A percentile compares a stretch with the other conserved stretches of the same genome.
These are phyloP conservation scores for Andrena bicolor DNA, from an alignment of 2,888 invertebrate genomes.

Conservation along the genomic window DNA sequence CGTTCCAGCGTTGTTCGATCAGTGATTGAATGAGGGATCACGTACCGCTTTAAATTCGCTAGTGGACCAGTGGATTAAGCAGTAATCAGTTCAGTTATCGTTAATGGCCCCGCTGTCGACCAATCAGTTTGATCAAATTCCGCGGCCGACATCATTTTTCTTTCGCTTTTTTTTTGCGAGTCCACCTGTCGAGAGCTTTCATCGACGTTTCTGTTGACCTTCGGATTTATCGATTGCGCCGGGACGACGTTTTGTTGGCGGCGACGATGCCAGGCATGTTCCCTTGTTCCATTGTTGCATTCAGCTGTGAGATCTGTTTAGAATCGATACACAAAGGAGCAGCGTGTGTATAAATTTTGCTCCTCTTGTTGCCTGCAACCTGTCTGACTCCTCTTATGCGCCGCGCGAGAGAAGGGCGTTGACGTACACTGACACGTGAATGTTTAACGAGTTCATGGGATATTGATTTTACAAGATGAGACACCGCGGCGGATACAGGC, in stretches of 20 bases:
- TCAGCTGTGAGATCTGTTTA: constrained; percentile 40
- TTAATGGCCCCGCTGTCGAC: neutral
- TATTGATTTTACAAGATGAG: constrained; percentile 38
- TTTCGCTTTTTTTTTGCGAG: constrained; percentile 18
- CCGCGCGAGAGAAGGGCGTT: neutral
- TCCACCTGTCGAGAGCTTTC: neutral
- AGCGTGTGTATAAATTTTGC: constrained; percentile 18
- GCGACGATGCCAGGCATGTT: neutral
- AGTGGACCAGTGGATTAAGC: constrained; percentile 46
- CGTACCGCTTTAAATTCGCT: constrained; percentile 71
- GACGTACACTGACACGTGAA: neutral
- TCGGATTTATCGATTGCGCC: constrained; percentile 29
- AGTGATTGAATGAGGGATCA: constrained; percentile 74
- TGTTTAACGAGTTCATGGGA: constrained; percentile 34
- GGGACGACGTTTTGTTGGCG: constrained; percentile 17
- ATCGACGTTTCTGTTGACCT: constrained; percentile 23
- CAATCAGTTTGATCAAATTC: constrained; percentile 22
- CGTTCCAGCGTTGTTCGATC: constrained; percentile 32
- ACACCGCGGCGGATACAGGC: neutral
- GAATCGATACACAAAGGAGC: constrained; percentile 36
- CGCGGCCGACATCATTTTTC: neutral
- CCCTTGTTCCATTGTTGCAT: constrained; percentile 31
- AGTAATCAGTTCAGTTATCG: constrained; percentile 47
- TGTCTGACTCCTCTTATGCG: no score
- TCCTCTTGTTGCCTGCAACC: constrained; percentile 8